Percentiles rank a stretch among this genome's conserved stretches.
phyloP scores from a whole-genome alignment of 2,797 vertebrate species.

The Erithacus rubecula region DNA sequence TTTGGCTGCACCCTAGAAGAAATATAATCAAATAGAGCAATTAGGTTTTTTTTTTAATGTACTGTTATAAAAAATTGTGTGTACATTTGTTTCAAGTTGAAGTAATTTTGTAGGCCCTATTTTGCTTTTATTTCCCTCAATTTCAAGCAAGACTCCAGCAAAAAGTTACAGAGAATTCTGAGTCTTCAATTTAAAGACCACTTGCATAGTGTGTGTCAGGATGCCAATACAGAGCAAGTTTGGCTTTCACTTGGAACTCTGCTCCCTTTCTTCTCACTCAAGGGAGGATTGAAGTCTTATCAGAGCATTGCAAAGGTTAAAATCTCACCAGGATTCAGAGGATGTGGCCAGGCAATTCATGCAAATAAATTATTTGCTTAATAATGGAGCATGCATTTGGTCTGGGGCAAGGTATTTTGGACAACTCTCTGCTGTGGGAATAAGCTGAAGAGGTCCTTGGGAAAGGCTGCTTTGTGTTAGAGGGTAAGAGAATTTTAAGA shows the following conservation, averaged over 20 bases:
- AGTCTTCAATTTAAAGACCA: not conserved
- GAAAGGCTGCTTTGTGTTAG: not conserved
- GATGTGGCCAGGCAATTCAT: too few species aligned
- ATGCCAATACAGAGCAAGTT: not conserved
- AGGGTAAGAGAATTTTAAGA: not conserved
- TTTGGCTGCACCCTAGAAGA: conserved; percentile 85
- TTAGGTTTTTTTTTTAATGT: not conserved
- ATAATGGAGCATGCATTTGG: accelerated
- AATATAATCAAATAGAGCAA: not conserved
- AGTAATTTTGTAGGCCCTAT: not conserved
- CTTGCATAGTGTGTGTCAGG: not conserved
- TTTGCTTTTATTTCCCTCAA: not conserved
- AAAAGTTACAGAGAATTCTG: not conserved
- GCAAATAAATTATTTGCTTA: not conserved
- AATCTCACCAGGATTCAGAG: too few species aligned
- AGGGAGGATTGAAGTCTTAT: too few species aligned
- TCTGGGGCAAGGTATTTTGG: not conserved
- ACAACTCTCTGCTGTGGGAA: not conserved
- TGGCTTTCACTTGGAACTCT: not conserved
- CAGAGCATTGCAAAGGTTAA: too few species aligned
- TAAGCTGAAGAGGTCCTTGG: not conserved
- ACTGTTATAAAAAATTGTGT: not conserved
- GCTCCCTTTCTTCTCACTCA: too few species aligned
- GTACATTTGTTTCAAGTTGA: not conserved
- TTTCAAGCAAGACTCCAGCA: not conserved